Evolutionary conservation across 2,113 vertebrate species (phyloP).

Genomic region (Muntiacus reevesi): DNA sequence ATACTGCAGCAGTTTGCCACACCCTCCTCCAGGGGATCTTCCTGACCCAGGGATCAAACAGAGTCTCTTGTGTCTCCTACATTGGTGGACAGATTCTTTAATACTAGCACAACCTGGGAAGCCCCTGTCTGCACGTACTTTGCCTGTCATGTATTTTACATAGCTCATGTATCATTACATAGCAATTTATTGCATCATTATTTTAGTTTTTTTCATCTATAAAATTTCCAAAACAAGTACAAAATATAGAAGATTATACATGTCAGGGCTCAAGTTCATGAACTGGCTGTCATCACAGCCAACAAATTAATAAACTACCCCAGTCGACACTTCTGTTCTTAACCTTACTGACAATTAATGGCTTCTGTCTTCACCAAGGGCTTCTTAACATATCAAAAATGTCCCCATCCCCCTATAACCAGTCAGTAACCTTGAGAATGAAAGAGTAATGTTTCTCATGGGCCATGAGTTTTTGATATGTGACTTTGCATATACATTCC

Average conservation of each 20-base stretch:
- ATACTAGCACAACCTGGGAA: not conserved
- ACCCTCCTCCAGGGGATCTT: not conserved
- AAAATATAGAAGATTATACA: not conserved
- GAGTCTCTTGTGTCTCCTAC: not conserved
- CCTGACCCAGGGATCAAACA: not conserved
- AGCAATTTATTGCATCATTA: not conserved
- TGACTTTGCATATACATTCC: not conserved
- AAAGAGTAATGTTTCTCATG: not conserved
- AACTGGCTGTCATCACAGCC: not conserved
- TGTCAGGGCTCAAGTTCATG: not conserved
- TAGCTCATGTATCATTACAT: not conserved
- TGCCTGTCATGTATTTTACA: slow-evolving; percentile 1
- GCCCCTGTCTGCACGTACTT: not conserved
- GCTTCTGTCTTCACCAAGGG: slow-evolving; percentile 13
- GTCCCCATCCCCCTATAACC: not conserved
- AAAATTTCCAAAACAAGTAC: slow-evolving; percentile 33
- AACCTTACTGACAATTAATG: slow-evolving; percentile 17
- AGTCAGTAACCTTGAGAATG: slow-evolving; percentile 2
- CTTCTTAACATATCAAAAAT: not conserved
- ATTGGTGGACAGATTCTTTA: not conserved
- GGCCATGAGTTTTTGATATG: not conserved
- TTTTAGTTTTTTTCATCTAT: not conserved
- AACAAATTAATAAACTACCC: not conserved
- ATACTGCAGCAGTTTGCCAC: not conserved
- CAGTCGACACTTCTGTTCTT: not conserved